Evolutionary conservation across 64 coral and sea anemone species (phyloP).

Genomic region (Orbicella faveolata): DNA sequence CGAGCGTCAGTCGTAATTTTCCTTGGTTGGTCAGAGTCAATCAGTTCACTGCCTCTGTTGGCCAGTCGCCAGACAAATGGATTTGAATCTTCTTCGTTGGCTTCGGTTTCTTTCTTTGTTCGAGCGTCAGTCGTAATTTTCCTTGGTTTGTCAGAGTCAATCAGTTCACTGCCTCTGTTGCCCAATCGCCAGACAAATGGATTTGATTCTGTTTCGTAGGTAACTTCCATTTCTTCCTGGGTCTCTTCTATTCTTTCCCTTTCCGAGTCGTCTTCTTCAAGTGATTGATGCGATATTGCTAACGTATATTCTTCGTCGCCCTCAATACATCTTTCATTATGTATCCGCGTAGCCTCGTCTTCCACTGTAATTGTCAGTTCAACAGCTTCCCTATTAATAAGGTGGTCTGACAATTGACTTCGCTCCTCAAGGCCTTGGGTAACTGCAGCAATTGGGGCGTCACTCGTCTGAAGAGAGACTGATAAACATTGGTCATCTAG

Average conservation of each 20-base stretch:
- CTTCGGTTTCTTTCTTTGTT: not conserved
- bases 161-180: not conserved
- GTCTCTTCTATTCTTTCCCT: not conserved
- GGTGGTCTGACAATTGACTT: no score
- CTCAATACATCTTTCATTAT: conserved; percentile 8
- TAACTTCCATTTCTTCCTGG: not conserved
- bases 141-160: not conserved
- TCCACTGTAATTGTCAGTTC: not conserved
- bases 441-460: no score
- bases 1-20: not conserved
- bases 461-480: no score
- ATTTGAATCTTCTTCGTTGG: not conserved
- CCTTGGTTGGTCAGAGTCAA: not conserved
- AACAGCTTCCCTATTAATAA: not conserved
- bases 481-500: no score
- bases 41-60: not conserved
- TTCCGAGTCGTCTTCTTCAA: not conserved
- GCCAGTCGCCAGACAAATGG: no score
- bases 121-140: not conserved
- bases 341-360: not conserved
- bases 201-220: not conserved
- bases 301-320: conserved; percentile 1
- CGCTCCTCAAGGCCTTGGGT: no score
- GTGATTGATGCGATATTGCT: not conserved
- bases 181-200: not conserved